phyloP scores from a whole-genome alignment of 2,113 vertebrate genomes.

The Empidonax traillii region DNA sequence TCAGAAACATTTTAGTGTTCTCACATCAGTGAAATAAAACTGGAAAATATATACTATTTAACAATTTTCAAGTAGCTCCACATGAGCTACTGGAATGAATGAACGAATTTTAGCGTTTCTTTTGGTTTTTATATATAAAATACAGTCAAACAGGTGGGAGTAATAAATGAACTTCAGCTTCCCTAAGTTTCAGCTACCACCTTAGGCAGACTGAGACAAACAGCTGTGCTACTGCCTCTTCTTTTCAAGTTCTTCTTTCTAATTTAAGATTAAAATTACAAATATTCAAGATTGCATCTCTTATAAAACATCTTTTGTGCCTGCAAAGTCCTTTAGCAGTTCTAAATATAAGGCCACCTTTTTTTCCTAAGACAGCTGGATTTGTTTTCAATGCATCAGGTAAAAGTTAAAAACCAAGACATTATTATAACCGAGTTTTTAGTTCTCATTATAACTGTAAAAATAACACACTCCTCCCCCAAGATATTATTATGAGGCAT shows the following conservation, averaged over 20 bases:
- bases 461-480: not conserved
- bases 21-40: not conserved
- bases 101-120: not conserved
- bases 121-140: not conserved
- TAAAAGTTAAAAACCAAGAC: not conserved
- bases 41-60: not conserved
- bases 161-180: not conserved
- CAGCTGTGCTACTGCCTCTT: not conserved
- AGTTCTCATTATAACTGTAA: not conserved
- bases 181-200: not conserved
- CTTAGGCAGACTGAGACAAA: not conserved
- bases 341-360: not conserved
- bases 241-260: not conserved
- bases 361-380: not conserved
- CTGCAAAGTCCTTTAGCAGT: not conserved
- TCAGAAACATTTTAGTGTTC: not conserved
- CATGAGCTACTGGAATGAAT: not conserved
- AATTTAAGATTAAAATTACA: not conserved
- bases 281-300: not conserved
- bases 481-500: not conserved
- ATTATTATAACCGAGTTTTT: not conserved
- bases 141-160: not conserved
- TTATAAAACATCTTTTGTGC: not conserved
- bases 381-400: not conserved
- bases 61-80: not conserved